phyloP scores from a whole-genome alignment of 2,113 vertebrate species.

The Polypterus senegalus region DNA sequence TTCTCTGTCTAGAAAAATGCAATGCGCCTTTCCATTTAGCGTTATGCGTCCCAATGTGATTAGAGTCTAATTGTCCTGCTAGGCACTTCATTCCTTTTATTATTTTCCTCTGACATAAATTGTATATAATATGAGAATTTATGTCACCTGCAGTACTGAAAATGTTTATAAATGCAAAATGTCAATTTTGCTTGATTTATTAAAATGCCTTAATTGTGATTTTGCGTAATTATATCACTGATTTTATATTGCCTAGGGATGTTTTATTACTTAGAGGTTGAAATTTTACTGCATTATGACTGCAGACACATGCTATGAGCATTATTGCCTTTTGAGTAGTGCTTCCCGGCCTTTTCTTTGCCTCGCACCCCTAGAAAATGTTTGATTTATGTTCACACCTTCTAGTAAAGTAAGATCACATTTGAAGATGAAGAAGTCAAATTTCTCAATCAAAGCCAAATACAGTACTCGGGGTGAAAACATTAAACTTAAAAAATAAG shows the following conservation, averaged over 20 bases:
- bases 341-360: too few relatives aligned
- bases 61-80: neutral
- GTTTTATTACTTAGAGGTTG: slow-evolving; percentile 9
- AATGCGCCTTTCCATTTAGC: neutral
- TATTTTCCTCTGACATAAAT: slow-evolving; percentile 1
- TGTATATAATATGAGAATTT: neutral
- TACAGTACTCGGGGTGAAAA: too few relatives aligned
- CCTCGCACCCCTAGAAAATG: too few relatives aligned
- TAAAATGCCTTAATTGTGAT: slow-evolving; percentile 13
- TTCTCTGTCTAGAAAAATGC: too few relatives aligned
- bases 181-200: slow-evolving; percentile 12
- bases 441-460: too few relatives aligned
- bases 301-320: too few relatives aligned
- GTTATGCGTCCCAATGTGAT: neutral
- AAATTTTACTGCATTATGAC: neutral
- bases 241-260: slow-evolving; percentile 7
- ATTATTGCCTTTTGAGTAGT: too few relatives aligned
- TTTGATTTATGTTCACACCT: too few relatives aligned
- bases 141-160: slow-evolving; percentile 10
- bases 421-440: too few relatives aligned
- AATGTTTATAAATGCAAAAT: slow-evolving; percentile 10
- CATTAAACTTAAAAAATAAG: too few relatives aligned
- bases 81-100: slow-evolving; percentile 4
- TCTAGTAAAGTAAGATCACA: too few relatives aligned
- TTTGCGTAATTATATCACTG: slow-evolving; percentile 13